These are phyloP conservation scores for Eutrigla gurnardus DNA, from an alignment of 2,797 vertebrate genomes.

Conservation along the genomic window DNA sequence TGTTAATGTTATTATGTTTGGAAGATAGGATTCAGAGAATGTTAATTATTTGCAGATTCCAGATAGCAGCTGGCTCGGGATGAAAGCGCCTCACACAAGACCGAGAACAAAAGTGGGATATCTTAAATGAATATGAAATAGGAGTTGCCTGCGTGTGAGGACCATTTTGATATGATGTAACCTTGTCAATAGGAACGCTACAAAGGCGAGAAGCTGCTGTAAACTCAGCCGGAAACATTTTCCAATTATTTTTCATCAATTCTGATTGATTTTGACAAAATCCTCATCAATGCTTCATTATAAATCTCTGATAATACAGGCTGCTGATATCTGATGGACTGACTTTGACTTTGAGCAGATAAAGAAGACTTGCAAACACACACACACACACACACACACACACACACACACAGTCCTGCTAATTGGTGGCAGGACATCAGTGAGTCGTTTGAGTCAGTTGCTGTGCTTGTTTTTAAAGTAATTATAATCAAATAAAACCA, in stretches of 20 bases:
- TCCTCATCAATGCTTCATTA: constrained; percentile 17
- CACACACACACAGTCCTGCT: not conserved
- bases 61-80: constrained; percentile 5
- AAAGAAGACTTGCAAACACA: not conserved
- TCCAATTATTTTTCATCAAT: constrained; percentile 3
- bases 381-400: not conserved
- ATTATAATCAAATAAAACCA: not conserved
- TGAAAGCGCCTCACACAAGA: not conserved
- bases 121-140: constrained; percentile 1
- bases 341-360: constrained; percentile 10
- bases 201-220: not conserved
- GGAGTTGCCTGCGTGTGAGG: not conserved
- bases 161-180: constrained; percentile 11
- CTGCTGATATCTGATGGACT: constrained; percentile 14
- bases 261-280: constrained; percentile 19
- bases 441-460: not conserved
- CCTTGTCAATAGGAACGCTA: constrained; percentile 2
- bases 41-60: constrained; percentile 46
- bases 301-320: not conserved
- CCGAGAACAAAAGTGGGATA: constrained; percentile 5
- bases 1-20: constrained; percentile 25
- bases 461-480: not conserved
- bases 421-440: not conserved
- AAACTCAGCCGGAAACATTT: not conserved
- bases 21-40: constrained; percentile 18